These are phyloP conservation scores for Hipparchia semele DNA, from an alignment of 2,888 invertebrate genomes.

Conservation along the genomic window DNA sequence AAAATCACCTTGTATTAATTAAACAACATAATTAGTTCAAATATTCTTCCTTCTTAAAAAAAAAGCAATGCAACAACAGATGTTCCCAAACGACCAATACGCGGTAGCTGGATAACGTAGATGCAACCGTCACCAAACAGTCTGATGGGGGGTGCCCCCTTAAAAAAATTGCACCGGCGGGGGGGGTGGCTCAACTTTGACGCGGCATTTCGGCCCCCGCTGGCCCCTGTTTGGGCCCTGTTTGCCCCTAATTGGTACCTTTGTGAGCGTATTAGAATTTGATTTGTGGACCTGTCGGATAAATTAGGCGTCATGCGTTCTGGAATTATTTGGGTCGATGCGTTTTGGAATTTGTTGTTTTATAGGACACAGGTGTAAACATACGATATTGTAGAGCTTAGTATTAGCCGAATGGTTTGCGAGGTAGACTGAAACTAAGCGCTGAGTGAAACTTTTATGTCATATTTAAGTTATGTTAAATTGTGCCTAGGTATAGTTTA, in stretches of 20 bases:
- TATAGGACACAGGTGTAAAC: neutral
- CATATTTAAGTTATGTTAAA: too few species aligned
- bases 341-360: neutral
- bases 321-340: slow-evolving; percentile 19
- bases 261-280: slow-evolving; percentile 55
- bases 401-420: too few species aligned
- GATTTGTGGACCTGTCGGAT: slow-evolving; percentile 42
- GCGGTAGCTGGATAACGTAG: slow-evolving; percentile 46
- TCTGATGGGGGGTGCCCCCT: slow-evolving; percentile 63
- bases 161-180: slow-evolving; percentile 72
- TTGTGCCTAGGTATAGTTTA: too few species aligned
- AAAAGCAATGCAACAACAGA: neutral
- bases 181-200: slow-evolving; percentile 68
- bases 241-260: slow-evolving; percentile 71
- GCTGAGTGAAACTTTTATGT: too few species aligned
- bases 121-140: slow-evolving; percentile 80
- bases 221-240: slow-evolving; percentile 50
- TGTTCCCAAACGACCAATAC: slow-evolving; percentile 49
- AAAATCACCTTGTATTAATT: too few species aligned
- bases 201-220: slow-evolving; percentile 58
- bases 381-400: too few species aligned
- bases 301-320: slow-evolving; percentile 35
- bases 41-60: neutral
- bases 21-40: too few species aligned
- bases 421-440: too few species aligned